Conservation (phyloP, 1,140 invertebrate species). For the Polypedilum pembai region DNA sequence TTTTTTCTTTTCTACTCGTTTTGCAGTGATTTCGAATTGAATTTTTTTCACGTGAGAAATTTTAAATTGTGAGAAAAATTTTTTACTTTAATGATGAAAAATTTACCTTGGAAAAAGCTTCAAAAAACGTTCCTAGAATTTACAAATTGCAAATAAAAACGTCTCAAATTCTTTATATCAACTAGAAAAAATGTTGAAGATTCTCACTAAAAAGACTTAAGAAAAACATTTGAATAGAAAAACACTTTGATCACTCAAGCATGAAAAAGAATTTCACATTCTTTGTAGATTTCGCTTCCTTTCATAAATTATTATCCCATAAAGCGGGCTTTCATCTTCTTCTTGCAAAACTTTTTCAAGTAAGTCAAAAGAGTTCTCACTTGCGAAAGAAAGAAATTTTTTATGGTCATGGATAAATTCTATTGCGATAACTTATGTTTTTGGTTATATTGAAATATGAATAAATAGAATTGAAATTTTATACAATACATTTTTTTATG, state of each 20-base stretch:
- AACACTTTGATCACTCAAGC: too few species aligned
- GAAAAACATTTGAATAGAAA: not conserved
- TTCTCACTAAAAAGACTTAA: not conserved
- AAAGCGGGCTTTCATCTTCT: not conserved
- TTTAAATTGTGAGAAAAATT: too few species aligned
- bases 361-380: too few species aligned
- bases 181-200: too few species aligned
- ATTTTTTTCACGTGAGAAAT: too few species aligned
- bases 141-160: too few species aligned
- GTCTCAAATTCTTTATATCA: too few species aligned
- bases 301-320: slow-evolving; percentile 23
- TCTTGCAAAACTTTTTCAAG: not conserved
- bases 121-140: too few species aligned
- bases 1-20: not conserved
- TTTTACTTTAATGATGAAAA: too few species aligned
- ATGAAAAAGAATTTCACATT: too few species aligned
- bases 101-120: too few species aligned
- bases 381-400: not conserved
- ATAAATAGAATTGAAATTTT: slow-evolving; percentile 7
- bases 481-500: slow-evolving; percentile 1
- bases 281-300: too few species aligned
- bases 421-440: not conserved
- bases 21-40: not conserved
- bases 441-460: not conserved
- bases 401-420: slow-evolving; percentile 24